Base-by-base conservation (phyloP, 2,113 vertebrate species). In the Mugil cephalus region DNA sequence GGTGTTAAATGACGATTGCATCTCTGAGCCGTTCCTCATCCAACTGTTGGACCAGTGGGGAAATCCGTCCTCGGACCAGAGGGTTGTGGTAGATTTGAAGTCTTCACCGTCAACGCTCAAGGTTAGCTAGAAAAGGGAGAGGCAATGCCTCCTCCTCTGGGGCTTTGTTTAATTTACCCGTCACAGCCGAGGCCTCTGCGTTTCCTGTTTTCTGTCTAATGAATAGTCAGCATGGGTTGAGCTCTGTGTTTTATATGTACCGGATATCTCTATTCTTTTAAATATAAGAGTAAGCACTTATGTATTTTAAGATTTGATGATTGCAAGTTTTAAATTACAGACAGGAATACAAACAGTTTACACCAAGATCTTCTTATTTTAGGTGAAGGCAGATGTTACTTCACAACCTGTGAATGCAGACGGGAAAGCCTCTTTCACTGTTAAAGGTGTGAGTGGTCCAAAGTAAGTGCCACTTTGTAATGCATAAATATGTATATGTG, bases 41-140 rank as follows among this genome's bases (percentile, higher is more conserved):
- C 96, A 99, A 39, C 74, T 98, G 24, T 96, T 90, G 87, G 98
- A 99, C 83, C 78, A 93, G n/a, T 98, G 96, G 96, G 95, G 88
- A 74, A 97, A 98, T 88, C 94, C 90, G 8, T 86, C 93, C 69
- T 61, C 87, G n/a, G 95, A 97, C 81, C 88, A 94, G 75, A 90
- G 94, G 19, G 91, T 97, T 39, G 94, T 93, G 86, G 93, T 98
- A 51, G 77, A 4, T 52, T 64, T 98, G 1, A 85, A 7, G 39
- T 5, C 65, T 43, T 82, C 82, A 6, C 38, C 84, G 10, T 3
- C 71, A 4, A 18, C 63, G 1, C 62, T 94, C 12, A 91, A 91
- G 80, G 79, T 85, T n/a, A 89, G 87, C 3, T 19, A 58, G 21
- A 60, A 12, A 30, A 30, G 24, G 2, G 24, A 30, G 24, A 30